Conservation (phyloP, 2,888 invertebrate genomes). For the Sylvicola cinctus region DNA sequence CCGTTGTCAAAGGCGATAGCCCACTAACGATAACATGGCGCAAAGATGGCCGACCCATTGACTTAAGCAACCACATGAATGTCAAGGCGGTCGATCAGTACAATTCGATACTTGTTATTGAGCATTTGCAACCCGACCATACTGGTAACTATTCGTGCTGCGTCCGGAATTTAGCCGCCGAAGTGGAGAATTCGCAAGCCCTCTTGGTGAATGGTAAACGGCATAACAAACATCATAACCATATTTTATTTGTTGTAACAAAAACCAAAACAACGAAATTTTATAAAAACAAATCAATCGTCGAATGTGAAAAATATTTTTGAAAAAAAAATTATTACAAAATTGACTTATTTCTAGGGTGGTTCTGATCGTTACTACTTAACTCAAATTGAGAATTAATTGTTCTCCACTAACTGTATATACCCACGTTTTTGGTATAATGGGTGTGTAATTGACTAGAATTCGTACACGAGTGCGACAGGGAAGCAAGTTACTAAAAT, state of each 20-base stretch:
- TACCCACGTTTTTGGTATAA: no score
- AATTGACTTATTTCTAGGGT: no score
- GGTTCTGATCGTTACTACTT: no score
- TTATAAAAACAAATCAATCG: no score
- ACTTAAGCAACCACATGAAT: constrained; percentile 38
- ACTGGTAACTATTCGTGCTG: constrained; percentile 60
- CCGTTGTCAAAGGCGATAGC: constrained; percentile 53
- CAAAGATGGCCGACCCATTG: constrained; percentile 47
- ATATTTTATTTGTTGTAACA: background rate
- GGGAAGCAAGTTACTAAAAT: no score
- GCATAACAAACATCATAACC: background rate
- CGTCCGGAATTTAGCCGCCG: constrained; percentile 49
- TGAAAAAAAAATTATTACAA: no score
- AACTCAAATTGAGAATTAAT: no score
- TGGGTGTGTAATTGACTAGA: no score
- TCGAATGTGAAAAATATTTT: no score
- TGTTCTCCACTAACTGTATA: no score
- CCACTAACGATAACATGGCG: constrained; percentile 58
- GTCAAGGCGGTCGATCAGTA: constrained; percentile 55
- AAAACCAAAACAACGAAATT: background rate
- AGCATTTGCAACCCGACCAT: constrained; percentile 51
- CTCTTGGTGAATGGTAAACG: constrained; percentile 61
- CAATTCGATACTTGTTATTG: constrained; percentile 58
- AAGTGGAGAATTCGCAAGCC: constrained; percentile 50
- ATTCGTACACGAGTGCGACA: no score